Evolutionary conservation across 2,888 invertebrate genomes (phyloP).

Genomic region (Orchestes rusci): DNA sequence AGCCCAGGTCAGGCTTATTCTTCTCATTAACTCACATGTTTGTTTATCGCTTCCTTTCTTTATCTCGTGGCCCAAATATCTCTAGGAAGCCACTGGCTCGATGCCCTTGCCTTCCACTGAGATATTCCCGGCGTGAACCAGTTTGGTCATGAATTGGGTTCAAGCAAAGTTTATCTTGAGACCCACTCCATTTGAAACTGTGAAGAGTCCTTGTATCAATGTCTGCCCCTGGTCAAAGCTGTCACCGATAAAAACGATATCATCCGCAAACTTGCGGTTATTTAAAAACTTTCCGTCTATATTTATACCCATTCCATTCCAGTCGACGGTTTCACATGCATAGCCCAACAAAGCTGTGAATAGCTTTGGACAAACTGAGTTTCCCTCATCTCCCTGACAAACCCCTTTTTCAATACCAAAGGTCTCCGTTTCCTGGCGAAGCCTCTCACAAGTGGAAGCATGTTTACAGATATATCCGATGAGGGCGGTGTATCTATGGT

Average conservation of each 20-base stretch:
- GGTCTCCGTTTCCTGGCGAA: neutral
- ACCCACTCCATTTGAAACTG: neutral
- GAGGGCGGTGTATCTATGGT: slow-evolving; percentile 1
- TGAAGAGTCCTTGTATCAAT: neutral
- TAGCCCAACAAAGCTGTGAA: slow-evolving; percentile 3
- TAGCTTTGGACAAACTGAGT: slow-evolving; percentile 5
- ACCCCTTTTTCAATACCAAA: slow-evolving; percentile 1
- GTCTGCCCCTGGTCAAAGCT: neutral
- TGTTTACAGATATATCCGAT: neutral
- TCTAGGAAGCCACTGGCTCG: neutral
- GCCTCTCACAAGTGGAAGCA: slow-evolving; percentile 1
- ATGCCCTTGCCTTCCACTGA: neutral
- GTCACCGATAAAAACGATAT: slow-evolving; percentile 2
- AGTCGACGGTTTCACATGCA: slow-evolving; percentile 1
- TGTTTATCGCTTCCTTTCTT: neutral
- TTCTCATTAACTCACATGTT: neutral
- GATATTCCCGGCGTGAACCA: neutral
- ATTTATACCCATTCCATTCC: slow-evolving; percentile 2
- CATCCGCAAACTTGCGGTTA: neutral
- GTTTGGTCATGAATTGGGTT: slow-evolving; percentile 1
- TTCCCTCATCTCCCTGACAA: slow-evolving; percentile 3
- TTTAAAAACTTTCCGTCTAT: slow-evolving; percentile 1
- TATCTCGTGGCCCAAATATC: slow-evolving; percentile 1
- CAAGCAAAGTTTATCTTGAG: slow-evolving; percentile 1
- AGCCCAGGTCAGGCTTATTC: neutral